Conservation (phyloP, 2,113 vertebrate species). For the Myrmophylax atrothorax region DNA sequence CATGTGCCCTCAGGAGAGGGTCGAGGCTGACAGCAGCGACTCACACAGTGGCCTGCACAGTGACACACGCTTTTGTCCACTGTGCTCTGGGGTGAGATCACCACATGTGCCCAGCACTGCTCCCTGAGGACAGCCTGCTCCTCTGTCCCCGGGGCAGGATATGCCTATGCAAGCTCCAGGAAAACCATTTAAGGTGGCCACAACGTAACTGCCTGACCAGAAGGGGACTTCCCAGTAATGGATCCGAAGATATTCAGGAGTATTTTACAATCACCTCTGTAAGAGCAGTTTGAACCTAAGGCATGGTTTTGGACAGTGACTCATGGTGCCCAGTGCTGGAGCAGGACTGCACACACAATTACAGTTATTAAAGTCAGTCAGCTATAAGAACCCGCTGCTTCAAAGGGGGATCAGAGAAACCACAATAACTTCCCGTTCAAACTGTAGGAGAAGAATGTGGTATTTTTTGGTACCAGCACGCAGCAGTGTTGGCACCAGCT, state of each 20-base stretch:
- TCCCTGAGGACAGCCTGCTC: neutral
- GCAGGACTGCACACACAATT: neutral
- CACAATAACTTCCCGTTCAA: conserved; percentile 48
- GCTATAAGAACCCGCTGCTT: neutral
- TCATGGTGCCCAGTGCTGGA: neutral
- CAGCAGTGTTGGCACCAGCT: conserved; percentile 4
- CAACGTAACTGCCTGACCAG: neutral
- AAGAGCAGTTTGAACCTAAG: neutral
- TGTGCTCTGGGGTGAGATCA: neutral
- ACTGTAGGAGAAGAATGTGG: conserved; percentile 20
- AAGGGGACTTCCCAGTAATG: neutral
- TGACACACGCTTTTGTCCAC: fast-evolving
- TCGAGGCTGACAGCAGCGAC: neutral
- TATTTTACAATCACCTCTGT: neutral
- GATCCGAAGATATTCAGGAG: neutral
- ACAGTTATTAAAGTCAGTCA: conserved; percentile 27
- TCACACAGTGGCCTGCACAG: fast-evolving
- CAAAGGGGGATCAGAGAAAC: conserved; percentile 43
- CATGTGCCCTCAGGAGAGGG: neutral
- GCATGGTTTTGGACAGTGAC: neutral
- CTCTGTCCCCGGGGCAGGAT: neutral
- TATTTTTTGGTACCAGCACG: neutral
- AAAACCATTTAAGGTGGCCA: neutral
- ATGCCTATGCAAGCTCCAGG: neutral
- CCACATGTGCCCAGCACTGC: fast-evolving